Percentiles rank a stretch among this genome's conserved stretches.
Evolutionary conservation across 2,888 invertebrate genomes (phyloP).

Genomic region (Drosophila colorata): DNA sequence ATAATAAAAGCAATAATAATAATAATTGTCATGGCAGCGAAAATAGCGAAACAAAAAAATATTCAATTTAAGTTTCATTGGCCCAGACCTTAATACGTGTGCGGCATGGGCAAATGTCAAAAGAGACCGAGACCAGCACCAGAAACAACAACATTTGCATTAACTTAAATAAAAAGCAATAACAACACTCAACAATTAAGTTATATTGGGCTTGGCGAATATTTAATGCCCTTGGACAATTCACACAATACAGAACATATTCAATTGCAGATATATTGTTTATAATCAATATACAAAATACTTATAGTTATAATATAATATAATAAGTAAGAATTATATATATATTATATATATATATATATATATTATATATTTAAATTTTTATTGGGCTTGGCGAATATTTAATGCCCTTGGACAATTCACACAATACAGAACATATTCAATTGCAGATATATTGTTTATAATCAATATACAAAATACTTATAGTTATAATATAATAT

Average conservation of each 20-base stretch:
- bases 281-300: no score
- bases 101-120: constrained; percentile 23
- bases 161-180: constrained; percentile 35
- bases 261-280: neutral
- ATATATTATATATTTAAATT: neutral
- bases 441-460: neutral
- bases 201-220: neutral
- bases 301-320: no score
- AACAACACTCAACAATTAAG: neutral
- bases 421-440: neutral
- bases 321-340: no score
- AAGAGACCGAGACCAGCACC: constrained; percentile 19
- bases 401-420: constrained; percentile 5
- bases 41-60: constrained; percentile 7
- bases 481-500: no score
- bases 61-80: constrained; percentile 62
- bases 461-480: no score
- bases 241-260: neutral
- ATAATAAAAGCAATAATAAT: constrained; percentile 18
- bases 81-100: constrained; percentile 82
- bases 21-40: constrained; percentile 22
- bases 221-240: constrained; percentile 4
- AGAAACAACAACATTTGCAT: constrained; percentile 49
- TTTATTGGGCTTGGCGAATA: neutral
- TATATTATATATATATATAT: no score